Conservation (phyloP, 2,113 vertebrate species). For the Actenoides lindsayi region DNA sequence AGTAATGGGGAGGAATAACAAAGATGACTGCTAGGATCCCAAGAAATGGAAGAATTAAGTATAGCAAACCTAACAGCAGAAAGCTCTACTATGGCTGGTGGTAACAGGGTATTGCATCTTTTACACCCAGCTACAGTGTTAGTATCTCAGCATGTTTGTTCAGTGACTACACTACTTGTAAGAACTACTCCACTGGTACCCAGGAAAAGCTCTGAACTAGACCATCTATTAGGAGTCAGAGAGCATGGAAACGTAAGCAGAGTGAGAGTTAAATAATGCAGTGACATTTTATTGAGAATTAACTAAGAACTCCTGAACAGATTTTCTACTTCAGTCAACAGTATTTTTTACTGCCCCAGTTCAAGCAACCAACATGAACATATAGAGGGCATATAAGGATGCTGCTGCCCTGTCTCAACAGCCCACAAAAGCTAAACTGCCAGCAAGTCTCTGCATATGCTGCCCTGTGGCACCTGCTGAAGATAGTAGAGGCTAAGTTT, state of each 20-base stretch:
- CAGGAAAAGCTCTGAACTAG: not conserved
- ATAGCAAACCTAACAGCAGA: not conserved
- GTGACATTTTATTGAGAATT: not conserved
- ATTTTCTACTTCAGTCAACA: not conserved
- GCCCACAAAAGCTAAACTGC: not conserved
- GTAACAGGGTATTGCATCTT: not conserved
- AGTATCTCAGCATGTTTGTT: not conserved
- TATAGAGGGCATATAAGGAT: not conserved
- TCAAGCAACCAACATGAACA: not conserved
- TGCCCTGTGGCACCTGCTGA: not conserved
- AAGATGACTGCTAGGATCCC: not conserved
- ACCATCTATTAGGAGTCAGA: not conserved
- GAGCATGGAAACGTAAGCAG: not conserved
- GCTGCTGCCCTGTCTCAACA: not conserved
- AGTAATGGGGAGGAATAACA: not conserved
- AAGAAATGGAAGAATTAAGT: not conserved
- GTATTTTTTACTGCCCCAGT: not conserved
- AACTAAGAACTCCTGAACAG: not conserved
- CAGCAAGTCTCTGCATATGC: not conserved
- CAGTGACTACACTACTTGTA: not conserved
- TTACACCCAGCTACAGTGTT: not conserved
- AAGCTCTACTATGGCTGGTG: not conserved
- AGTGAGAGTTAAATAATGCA: not conserved
- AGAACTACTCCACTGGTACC: not conserved
- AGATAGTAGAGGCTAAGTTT: not conserved